Base-by-base conservation (phyloP, 2,888 invertebrate genomes). In the Pollenia griseotomentosa region DNA sequence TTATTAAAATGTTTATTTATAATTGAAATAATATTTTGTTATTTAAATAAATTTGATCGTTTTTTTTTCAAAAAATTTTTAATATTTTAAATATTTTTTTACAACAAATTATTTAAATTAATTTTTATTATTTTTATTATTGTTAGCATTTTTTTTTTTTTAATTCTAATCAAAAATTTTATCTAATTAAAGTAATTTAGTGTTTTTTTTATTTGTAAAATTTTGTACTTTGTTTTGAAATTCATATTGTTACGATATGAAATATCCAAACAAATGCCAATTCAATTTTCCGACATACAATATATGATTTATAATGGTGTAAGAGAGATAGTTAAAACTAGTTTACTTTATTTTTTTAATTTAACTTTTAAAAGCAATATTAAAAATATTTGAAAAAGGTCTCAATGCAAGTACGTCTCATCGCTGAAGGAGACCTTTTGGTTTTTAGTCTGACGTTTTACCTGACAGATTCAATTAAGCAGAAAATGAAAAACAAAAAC, bases 141-240 rank as follows among this genome's bases (percentile, higher is more conserved):
- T 74, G 59, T 84, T 53, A 9, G 44, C 63, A 55, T 16, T 51
- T 23, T 53, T 74, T 53, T 74, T 53, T 12, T 48, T 66, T 19
- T 82, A 77, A 77, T 46, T 48, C 82, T 82, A 82, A 82, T 66
- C 19, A 83, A 79, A 86, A 78, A 83, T 77, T 86, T 86, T 75
- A 46, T 80, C 86, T 86, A 86, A 86, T 83, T 86, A 86, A 86
- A 71, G 65, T 86, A 86, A 61, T 75, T 82, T 85, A 80, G 57
- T 55, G 33, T 48, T 65, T 75, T 51, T 81, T 82, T 63, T 44
- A 51, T 51, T 83, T 82, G 73, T 74, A 74, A 66, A 82, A 80
- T 63, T 86, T 86, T 86, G 86, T 86, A 86, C 86, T 83, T 86
- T 86, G 86, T 77, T 86, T 86, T 86, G 83, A 86, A 86, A 86